Percentiles rank a stretch among this genome's conserved stretches.
Conservation (phyloP, 37 sponge, comb jelly and placozoan genomes). For the Crambe crambe region DNA sequence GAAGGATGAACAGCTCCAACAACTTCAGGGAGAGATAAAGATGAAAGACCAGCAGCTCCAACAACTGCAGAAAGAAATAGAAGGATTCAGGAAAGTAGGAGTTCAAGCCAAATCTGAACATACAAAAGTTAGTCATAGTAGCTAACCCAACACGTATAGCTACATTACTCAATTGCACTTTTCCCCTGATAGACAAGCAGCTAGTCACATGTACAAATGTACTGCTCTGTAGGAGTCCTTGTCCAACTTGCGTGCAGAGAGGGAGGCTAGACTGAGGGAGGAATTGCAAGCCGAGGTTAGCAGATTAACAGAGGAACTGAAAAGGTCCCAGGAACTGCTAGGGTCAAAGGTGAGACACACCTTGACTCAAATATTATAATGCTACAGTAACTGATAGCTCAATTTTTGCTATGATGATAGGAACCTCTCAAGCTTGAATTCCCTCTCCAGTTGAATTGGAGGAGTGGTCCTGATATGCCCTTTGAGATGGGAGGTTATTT, state of each 20-base stretch:
- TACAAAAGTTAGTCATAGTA: too few relatives aligned
- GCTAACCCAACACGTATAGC: too few relatives aligned
- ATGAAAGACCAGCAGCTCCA: not conserved
- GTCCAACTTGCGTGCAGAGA: not conserved
- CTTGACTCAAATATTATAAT: too few relatives aligned
- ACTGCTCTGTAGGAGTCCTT: conserved; percentile 4
- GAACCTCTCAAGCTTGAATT: not conserved
- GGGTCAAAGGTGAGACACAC: too few relatives aligned
- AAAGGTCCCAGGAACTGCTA: not conserved
- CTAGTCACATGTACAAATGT: too few relatives aligned
- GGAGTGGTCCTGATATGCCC: conserved; percentile 3
- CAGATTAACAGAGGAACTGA: not conserved
- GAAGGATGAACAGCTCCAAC: not conserved
- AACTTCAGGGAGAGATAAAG: not conserved
- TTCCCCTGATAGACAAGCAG: too few relatives aligned
- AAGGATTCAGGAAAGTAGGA: too few relatives aligned
- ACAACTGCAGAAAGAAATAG: not conserved
- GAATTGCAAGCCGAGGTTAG: not conserved
- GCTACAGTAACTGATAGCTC: not conserved
- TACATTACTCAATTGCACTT: too few relatives aligned
- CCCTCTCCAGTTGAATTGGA: not conserved
- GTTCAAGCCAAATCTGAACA: too few relatives aligned
- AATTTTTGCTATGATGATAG: not conserved
- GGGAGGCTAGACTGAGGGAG: not conserved
- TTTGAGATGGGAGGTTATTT: conserved; percentile 1